Evolutionary conservation across 2,797 vertebrate genomes (phyloP), one percentile per base, ranked within the genome.

Genomic region (Gymnodraco acuticeps): DNA sequence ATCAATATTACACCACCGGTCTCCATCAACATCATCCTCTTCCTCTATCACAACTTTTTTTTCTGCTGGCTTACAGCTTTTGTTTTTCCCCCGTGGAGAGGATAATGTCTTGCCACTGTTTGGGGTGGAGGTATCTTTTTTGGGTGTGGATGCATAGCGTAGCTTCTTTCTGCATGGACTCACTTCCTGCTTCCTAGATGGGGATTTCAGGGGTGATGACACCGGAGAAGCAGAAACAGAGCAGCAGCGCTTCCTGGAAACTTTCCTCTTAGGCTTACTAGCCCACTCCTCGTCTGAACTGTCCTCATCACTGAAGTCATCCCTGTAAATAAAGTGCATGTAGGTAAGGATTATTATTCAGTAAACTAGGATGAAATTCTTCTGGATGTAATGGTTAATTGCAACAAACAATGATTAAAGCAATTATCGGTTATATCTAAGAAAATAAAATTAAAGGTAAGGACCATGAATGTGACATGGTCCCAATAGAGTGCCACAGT

Each of bases 221-320:
- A 5, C 43, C 1, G 69, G 51, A 50, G 85, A 79, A 3, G 64
- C 67, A 13, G 80, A 65, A 12, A 27, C 64, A 3, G 85, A 63
- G 41, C 23, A 33, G n/a, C 64, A 6, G 5, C 27, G 73, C 52
- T 81, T 89, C 50, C 42, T 78, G 5, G 62, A 15, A 7, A 54
- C 4, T 62, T 58, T 66, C 70, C n/a, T 80, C 64, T 73, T 88
- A 1, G 27, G 77, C 5, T 27, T 64, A 5, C 20, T 23, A 0
- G 52, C 46, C 79, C 75, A 79, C 59, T 88, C 80, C 5, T 76
- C 69, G 0, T 69, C 85, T 17, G 81, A 87, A 51, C 79, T 82
- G 58, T 82, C 82, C 5, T 83, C 78, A 53, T 81, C 81, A 14
- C 23, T 67, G 2, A 64, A 20, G 50, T 77, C 70, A 3, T 77